These are phyloP conservation scores for Echeneis naucrates DNA, from an alignment of 2,797 vertebrate genomes.

Conservation along the genomic window DNA sequence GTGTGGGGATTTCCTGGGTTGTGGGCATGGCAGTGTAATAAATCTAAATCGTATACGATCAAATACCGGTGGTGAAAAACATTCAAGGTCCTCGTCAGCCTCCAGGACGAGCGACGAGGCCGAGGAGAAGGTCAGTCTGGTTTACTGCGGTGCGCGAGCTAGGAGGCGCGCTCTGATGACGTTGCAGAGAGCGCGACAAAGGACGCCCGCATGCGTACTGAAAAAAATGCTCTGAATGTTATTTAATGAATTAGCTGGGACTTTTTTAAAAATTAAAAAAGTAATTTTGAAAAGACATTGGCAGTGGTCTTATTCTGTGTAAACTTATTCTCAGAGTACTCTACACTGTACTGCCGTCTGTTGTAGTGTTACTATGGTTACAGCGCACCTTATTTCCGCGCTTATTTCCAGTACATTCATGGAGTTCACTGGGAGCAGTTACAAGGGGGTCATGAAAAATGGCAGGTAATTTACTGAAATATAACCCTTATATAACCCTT, in stretches of 20 bases:
- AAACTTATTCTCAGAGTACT: accelerated
- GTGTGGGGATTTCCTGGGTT: constrained; percentile 82
- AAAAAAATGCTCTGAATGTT: accelerated
- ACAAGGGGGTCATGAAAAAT: constrained; percentile 80
- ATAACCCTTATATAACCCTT: background rate
- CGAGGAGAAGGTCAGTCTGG: constrained; percentile 82
- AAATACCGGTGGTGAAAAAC: constrained; percentile 46
- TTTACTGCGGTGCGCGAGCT: constrained; percentile 47
- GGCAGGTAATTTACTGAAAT: constrained; percentile 87
- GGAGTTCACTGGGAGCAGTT: constrained; percentile 86
- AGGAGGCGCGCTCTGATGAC: constrained; percentile 63
- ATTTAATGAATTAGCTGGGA: no score
- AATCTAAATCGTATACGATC: constrained; percentile 24
- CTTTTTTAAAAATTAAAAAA: background rate
- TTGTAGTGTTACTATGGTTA: constrained; percentile 73
- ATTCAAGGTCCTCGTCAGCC: constrained; percentile 74
- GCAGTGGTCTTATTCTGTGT: accelerated
- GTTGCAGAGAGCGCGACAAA: background rate
- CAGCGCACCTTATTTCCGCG: background rate
- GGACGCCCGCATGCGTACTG: constrained; percentile 19
- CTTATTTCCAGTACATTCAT: constrained; percentile 60
- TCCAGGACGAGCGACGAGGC: constrained; percentile 69
- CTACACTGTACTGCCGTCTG: accelerated
- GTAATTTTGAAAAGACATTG: background rate
- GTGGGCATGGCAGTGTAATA: constrained; percentile 84